Evolutionary conservation across 2,797 vertebrate species (phyloP).

Genomic region (Myioborus miniatus): DNA sequence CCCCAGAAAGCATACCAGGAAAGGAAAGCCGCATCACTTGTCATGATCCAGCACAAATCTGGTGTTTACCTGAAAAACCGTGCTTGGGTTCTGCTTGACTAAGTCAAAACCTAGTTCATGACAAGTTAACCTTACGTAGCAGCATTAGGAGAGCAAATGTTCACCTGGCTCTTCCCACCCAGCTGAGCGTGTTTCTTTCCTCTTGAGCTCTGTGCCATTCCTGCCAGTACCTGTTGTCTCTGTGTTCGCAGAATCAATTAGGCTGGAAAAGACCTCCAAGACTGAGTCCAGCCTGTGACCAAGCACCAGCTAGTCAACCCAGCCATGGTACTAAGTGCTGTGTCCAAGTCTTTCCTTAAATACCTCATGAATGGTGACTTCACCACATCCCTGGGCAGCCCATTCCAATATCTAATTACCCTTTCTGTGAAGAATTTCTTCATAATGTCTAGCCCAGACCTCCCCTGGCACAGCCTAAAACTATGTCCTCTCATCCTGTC

Average conservation of each 20-base stretch:
- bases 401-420: not conserved
- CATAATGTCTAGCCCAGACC: not conserved
- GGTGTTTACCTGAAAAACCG: not conserved
- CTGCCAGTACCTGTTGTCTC: not conserved
- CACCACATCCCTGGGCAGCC: not conserved
- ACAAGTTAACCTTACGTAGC: not conserved
- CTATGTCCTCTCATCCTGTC: not conserved
- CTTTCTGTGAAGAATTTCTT: not conserved
- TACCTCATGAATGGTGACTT: not conserved
- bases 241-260: not conserved
- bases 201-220: not conserved
- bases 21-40: not conserved
- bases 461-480: not conserved
- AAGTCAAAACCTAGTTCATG: not conserved
- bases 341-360: not conserved
- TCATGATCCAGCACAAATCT: not conserved
- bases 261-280: not conserved
- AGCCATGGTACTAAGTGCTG: not conserved
- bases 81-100: not conserved
- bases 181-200: accelerated
- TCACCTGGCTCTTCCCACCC: not conserved
- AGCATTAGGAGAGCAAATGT: not conserved
- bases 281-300: not conserved
- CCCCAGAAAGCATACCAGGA: not conserved
- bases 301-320: not conserved